Base-by-base conservation (phyloP, 2,797 vertebrate species). In the Acrossocheilus fasciatus region DNA sequence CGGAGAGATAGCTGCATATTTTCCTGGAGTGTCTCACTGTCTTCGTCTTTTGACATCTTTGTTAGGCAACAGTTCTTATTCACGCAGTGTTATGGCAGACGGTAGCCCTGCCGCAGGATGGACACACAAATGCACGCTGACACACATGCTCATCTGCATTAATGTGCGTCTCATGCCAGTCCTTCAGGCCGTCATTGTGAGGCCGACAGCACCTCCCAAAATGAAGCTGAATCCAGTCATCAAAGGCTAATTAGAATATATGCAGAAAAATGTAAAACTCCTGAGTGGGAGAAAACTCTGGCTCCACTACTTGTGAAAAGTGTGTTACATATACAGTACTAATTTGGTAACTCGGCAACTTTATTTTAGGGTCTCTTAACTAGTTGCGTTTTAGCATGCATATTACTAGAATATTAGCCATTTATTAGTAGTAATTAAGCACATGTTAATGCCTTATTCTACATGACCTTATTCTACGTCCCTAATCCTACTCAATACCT, bases 161-260 rank as follows among this genome's bases (percentile, higher is more conserved):
- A 50, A 84, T 30, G 47, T 14, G n/a, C 15, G 14, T 81, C 66
- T 54, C 74, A 84, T 74, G 20, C 18, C 8, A 39, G 18, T 30
- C 34, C 86, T 75, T 82, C 43, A 75, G 39, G 59, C 80, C 34
- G 39, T 83, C 15, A 88, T 83, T 59, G 39, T 82, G 50, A 64
- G 68, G 47, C 78, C n/a, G 66, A n/a, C 10, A 84, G 81, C 85
- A 72, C 50, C 77, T 78, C 6, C 30, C 4, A 75, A 87, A 90
- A 86, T 66, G 6, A 84, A 70, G 69, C 83, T 4, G 4, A 87
- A 89, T 90, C 43, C 79, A 88, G 8, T 18, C 66, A 90, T 85
- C 70, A 87, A 90, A 75, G 45, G 75, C 62, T 89, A 86, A 89
- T 90, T 88, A 86, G 36, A 86, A 87, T 81, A 62, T 76, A 59